Evolutionary conservation across 2,113 vertebrate species (phyloP).

Genomic region (Oenanthe oenanthe): DNA sequence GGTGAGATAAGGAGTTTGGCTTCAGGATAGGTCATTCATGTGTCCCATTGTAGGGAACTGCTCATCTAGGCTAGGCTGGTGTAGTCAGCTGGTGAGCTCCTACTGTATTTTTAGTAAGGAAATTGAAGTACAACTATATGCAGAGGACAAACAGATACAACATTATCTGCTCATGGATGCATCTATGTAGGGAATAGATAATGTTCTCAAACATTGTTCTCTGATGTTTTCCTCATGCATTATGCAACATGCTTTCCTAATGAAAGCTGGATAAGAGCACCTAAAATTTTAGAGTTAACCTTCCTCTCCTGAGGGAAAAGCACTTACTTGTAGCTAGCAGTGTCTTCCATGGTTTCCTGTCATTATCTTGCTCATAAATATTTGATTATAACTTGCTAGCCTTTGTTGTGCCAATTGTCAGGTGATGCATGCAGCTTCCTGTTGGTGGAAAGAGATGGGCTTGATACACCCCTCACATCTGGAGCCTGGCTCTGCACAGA

Average conservation of each 20-base stretch:
- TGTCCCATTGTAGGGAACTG: background rate
- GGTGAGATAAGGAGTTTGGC: background rate
- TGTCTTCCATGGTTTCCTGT: conserved; percentile 27
- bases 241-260: conserved; percentile 37
- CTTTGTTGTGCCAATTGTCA: background rate
- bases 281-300: conserved; percentile 1
- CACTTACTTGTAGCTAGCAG: background rate
- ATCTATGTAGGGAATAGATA: background rate
- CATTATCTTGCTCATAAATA: conserved; percentile 15
- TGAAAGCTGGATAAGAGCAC: conserved; percentile 20
- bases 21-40: background rate
- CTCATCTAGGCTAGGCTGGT: background rate
- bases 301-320: conserved; percentile 44
- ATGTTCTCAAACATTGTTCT: conserved; percentile 32
- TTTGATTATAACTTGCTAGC: background rate
- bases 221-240: conserved; percentile 43
- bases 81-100: background rate
- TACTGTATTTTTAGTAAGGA: background rate
- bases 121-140: background rate
- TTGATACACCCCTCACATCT: background rate
- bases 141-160: background rate
- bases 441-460: background rate
- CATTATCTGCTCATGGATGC: background rate
- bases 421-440: background rate
- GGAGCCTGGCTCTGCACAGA: background rate